Percentiles rank a stretch among this genome's conserved stretches.
phyloP scores from a whole-genome alignment of 2,888 invertebrate genomes.

The Temnothorax ravouxi region DNA sequence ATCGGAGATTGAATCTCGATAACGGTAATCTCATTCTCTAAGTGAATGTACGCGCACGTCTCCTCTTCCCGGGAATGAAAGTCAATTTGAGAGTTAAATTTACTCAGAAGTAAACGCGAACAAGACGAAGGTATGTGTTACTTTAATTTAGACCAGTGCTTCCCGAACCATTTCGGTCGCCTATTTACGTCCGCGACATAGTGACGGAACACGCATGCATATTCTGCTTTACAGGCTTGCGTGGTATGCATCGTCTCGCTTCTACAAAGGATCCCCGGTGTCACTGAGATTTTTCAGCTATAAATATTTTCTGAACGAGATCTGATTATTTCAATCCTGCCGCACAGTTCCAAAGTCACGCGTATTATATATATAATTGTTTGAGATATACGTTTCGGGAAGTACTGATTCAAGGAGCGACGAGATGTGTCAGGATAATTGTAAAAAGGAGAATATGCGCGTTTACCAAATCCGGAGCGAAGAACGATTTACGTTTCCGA shows the following conservation, averaged over 20 bases:
- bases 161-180: conserved; percentile 30
- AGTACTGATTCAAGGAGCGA: neutral
- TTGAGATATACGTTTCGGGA: neutral
- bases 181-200: conserved; percentile 25
- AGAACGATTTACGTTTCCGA: neutral
- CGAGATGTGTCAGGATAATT: neutral
- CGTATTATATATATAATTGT: neutral
- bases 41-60: neutral
- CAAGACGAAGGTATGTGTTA: conserved; percentile 23
- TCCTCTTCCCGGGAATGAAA: conserved; percentile 26
- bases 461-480: neutral
- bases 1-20: conserved; percentile 10
- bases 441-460: neutral
- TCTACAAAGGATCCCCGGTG: neutral
- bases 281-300: neutral
- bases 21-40: neutral
- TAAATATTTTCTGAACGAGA: neutral
- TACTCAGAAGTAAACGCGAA: conserved; percentile 37
- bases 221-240: conserved; percentile 5
- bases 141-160: conserved; percentile 44
- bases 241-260: neutral
- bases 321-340: neutral
- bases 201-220: conserved; percentile 38
- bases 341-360: neutral
- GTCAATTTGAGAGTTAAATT: conserved; percentile 46